A percentile compares a stretch with the other conserved stretches of the same genome.
These are phyloP conservation scores for Aricia agestis DNA, from an alignment of 1,140 invertebrate species.

Conservation along the genomic window DNA sequence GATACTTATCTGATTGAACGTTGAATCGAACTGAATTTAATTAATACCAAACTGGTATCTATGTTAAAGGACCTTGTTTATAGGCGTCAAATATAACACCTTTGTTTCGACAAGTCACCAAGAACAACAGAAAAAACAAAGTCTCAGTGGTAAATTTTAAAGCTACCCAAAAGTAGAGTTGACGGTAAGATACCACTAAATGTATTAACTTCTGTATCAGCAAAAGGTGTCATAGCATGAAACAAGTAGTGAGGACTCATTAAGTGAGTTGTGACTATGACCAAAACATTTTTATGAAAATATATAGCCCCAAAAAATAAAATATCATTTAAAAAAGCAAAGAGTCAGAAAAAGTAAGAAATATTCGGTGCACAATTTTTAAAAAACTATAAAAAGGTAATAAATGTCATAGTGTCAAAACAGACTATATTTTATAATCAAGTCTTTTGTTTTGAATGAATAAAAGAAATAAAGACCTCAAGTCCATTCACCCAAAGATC, in stretches of 20 bases:
- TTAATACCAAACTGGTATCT: background rate
- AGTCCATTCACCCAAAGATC: background rate
- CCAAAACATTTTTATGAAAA: too few species aligned
- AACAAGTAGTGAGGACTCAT: too few species aligned
- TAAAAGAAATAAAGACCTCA: background rate
- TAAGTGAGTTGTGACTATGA: too few species aligned
- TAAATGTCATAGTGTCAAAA: background rate
- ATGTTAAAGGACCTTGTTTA: background rate
- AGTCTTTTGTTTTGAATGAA: conserved; percentile 12
- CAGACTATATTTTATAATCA: background rate
- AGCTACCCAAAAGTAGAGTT: background rate
- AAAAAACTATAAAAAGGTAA: background rate
- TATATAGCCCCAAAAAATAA: too few species aligned
- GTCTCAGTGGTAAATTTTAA: background rate
- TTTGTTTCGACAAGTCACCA: background rate
- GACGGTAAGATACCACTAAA: conserved; percentile 53
- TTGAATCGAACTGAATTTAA: conserved; percentile 2
- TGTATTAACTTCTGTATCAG: conserved; percentile 67
- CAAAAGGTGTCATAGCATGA: too few species aligned
- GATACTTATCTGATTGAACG: conserved; percentile 32
- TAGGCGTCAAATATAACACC: background rate
- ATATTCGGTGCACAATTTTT: background rate
- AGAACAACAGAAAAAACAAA: background rate
- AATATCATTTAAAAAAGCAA: too few species aligned
- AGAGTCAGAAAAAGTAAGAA: background rate